Percentiles rank a stretch among this genome's conserved stretches.
These are phyloP conservation scores for Neolamprologus sp. DNA, from an alignment of 2,113 vertebrate species.

Conservation along the genomic window DNA sequence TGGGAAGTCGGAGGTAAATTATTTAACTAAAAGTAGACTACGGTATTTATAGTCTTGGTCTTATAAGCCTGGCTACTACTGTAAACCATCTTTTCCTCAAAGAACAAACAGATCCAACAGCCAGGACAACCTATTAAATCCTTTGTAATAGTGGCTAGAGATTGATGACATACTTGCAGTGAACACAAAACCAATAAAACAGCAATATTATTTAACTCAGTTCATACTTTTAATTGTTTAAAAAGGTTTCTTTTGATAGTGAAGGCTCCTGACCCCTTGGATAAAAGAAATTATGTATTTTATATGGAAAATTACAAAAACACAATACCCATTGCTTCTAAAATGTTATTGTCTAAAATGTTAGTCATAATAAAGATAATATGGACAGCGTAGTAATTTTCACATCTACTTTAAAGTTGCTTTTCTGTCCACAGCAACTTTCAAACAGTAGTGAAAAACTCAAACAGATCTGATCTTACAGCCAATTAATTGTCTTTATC, in stretches of 20 bases:
- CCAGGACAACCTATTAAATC: no score
- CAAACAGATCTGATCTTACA: not conserved
- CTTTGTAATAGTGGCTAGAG: no score
- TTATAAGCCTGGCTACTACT: no score
- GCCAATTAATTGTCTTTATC: not conserved
- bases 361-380: not conserved
- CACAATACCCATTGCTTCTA: not conserved
- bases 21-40: no score
- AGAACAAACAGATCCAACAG: no score
- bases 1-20: no score
- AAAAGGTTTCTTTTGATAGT: not conserved
- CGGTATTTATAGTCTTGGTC: no score
- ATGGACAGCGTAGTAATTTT: not conserved
- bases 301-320: not conserved
- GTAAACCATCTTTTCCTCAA: no score
- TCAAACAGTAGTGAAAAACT: not conserved
- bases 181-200: no score
- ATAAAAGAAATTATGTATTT: not conserved
- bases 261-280: not conserved
- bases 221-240: not conserved
- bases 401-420: not conserved
- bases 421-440: not conserved
- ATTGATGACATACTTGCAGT: accelerated
- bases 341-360: not conserved
- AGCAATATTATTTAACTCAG: no score